Base-by-base conservation (phyloP, 1,140 invertebrate genomes). In the Euwallacea similis region DNA sequence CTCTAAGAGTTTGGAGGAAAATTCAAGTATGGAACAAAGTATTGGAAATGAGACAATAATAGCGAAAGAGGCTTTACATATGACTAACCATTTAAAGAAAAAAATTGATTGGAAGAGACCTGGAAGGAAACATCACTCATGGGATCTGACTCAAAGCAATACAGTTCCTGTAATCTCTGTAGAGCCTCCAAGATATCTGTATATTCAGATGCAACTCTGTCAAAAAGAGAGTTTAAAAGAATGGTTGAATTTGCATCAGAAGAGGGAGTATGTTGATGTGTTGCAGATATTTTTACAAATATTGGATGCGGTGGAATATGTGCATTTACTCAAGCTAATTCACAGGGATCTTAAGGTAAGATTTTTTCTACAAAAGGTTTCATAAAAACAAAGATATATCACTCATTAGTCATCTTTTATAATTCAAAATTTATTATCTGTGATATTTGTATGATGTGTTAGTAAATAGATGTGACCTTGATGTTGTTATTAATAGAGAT, bases 131-230 rank as follows among this genome's bases (percentile, higher is more conserved):
- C 74, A 76, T 71, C 72, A 76, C 54, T 76, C 76, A 33, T 71
- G 71, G 70, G 74, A 76, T 71, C 58, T 68, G 11, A 60, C 60
- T 33, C 46, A 65, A 10, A 74, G 55, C 46, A 59, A 50, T 11
- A 10, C 15, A 44, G 43, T 60, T 42, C 8, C 9, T 15, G 42
- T 64, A 81, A 74, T 67, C 77, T 76, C 66, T 78, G 76, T 78
- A 87, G 82, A 86, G 15, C 72, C 76, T 21, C 77, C 77, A 44
- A 84, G 92, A 79, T 97, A 92, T 82, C 85, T 98, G 0, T 98
- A 96, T 78, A 98, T 98, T 79, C 96, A 98, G 82, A 98, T 98
- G 96, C 95, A 99, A 82, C 80, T 99, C 54, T 99, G 97, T 79
- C 87, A 88, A 59, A 90, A 91, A 76, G 89, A 96, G 67, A 97